These are phyloP conservation scores for Carollia perspicillata DNA, from an alignment of 2,113 vertebrate genomes.

Conservation along the genomic window DNA sequence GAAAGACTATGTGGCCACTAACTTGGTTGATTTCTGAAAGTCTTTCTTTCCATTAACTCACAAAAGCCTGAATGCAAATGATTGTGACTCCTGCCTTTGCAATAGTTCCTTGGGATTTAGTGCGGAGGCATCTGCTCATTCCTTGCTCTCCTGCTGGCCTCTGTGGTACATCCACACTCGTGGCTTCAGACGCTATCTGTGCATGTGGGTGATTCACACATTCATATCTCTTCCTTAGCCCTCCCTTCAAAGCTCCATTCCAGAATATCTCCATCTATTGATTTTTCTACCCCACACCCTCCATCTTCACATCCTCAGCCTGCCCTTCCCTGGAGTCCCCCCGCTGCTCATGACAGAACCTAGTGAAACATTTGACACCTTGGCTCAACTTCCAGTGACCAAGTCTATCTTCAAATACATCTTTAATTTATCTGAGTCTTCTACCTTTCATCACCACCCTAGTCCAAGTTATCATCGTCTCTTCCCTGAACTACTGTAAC, in stretches of 20 bases:
- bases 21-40: not conserved
- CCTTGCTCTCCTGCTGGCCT: not conserved
- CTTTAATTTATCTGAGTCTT: not conserved
- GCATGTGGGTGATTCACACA: not conserved
- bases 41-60: not conserved
- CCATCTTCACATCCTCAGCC: not conserved
- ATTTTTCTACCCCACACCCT: not conserved
- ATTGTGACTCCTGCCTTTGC: not conserved
- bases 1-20: not conserved
- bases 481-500: not conserved
- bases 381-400: not conserved
- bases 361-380: not conserved
- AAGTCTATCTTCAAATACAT: not conserved
- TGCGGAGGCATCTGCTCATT: not conserved
- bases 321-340: not conserved
- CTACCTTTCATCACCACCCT: not conserved
- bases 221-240: not conserved
- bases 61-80: not conserved
- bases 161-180: not conserved
- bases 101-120: not conserved
- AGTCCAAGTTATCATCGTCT: not conserved
- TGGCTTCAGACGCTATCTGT: not conserved
- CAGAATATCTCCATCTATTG: not conserved
- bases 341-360: not conserved
- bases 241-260: not conserved